Percentiles rank a stretch among this genome's conserved stretches.
Conservation (phyloP, 1,140 invertebrate species). For the Elysia chlorotica region DNA sequence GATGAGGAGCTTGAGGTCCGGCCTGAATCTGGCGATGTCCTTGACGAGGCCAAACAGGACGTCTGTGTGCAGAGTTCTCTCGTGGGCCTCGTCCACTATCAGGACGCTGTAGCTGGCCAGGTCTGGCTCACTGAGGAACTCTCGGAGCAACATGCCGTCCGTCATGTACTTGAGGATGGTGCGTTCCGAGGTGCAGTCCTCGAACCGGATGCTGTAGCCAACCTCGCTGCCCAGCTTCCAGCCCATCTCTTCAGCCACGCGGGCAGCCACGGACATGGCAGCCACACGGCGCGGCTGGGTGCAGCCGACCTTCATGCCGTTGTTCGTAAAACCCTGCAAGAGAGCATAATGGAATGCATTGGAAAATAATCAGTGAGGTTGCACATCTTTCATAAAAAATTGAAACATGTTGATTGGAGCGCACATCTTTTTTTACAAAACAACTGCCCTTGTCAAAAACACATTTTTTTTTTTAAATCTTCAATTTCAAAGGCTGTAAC, state of each 20-base stretch:
- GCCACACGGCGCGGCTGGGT: slow-evolving; percentile 81
- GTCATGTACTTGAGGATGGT: slow-evolving; percentile 98
- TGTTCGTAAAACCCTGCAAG: slow-evolving; percentile 65
- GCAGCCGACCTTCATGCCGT: slow-evolving; percentile 80
- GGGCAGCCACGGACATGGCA: slow-evolving; percentile 78
- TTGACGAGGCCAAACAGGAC: slow-evolving; percentile 98
- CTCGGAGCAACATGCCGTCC: slow-evolving; percentile 95
- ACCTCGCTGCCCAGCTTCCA: slow-evolving; percentile 76
- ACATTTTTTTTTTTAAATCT: no score
- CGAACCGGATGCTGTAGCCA: slow-evolving; percentile 80
- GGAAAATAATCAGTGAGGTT: no score
- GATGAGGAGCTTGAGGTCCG: slow-evolving; percentile 94
- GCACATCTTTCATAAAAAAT: no score
- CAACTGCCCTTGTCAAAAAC: no score
- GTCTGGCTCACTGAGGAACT: slow-evolving; percentile 97
- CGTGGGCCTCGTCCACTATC: slow-evolving; percentile 99
- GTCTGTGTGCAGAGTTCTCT: slow-evolving; percentile 96
- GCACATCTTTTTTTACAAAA: no score
- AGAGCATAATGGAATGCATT: no score
- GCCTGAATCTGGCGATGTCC: slow-evolving; percentile 93
- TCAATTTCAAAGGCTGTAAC: no score
- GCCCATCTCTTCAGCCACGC: slow-evolving; percentile 76
- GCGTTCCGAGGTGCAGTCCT: slow-evolving; percentile 78
- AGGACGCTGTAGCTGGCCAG: slow-evolving; percentile 87
- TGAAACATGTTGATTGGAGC: no score